Evolutionary conservation across 53 echinoderm and acorn worm genomes (phyloP), one percentile per base, ranked within the genome.

Genomic region (Paracentrotus lividus): DNA sequence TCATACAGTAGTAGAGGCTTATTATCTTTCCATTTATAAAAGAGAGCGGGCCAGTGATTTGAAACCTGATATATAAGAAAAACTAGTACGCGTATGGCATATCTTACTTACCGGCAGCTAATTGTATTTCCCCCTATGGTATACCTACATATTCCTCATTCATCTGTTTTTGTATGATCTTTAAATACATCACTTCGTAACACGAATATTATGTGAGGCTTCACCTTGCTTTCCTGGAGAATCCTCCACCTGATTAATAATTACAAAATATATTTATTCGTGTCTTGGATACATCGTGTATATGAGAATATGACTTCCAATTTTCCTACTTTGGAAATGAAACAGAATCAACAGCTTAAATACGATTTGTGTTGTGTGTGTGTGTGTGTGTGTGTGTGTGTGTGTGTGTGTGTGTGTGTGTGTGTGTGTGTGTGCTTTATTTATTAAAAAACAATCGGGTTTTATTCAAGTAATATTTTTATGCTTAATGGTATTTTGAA

Each of bases 21-120:
- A 85, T 47, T 85, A 51, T 85, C 47, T 85, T 85, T 51, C 47
- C 51, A 85, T 85, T 51, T 72, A 72, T 72, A 38, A 72, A 18
- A 31, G 32, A 40, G 40, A 72, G 72, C 20, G 9, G 2, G 5
- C 36, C 72, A 40, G 72, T 40, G 36, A 72, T 72, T 72, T 72
- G 72, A 72, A 72, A 72, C 72, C 5, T 40, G 31, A 64, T 64
- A 64, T 9, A 72, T 6, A 72, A 72, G 72, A 40, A 26, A 72
- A 72, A 72, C 72, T 38, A 72, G 72, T 72, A 72, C 72, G 12
- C 72, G 40, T 7, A 64, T 26, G 26, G 31, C 31, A 64, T 64
- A 64, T 64, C 13, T 64, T 29, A 1, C 59, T 24, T 59, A 64
- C 64, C 27, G 26, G 26, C 8, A 64, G 26, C 8, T 29, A 16